Conservation (phyloP, 2,888 invertebrate species). For the Pimpla rufipes region DNA sequence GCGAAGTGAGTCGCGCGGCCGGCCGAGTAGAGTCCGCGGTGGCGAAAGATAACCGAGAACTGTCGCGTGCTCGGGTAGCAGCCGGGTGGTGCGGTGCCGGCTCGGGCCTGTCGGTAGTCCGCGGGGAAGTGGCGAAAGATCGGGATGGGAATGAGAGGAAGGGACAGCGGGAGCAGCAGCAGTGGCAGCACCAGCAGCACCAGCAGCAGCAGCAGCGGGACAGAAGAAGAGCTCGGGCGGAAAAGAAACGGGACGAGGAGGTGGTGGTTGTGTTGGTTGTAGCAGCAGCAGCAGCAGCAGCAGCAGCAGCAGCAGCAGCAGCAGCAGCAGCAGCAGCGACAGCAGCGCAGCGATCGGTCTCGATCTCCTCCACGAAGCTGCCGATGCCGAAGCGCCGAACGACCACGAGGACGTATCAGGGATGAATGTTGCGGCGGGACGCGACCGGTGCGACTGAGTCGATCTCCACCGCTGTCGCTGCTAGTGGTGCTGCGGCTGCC, state of each 20-base stretch:
- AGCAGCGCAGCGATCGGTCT: constrained; percentile 36
- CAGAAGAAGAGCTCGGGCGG: constrained; percentile 33
- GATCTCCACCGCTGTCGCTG: constrained; percentile 35
- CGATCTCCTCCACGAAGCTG: constrained; percentile 21
- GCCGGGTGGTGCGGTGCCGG: constrained; percentile 46
- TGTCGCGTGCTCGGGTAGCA: constrained; percentile 81
- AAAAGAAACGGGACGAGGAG: constrained; percentile 37
- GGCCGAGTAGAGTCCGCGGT: constrained; percentile 1
- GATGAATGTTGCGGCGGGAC: constrained; percentile 72
- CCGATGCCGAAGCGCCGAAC: constrained; percentile 34
- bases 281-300: neutral
- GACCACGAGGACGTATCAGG: constrained; percentile 59
- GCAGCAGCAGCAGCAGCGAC: neutral
- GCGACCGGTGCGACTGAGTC: constrained; percentile 53
- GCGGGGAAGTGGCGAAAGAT: constrained; percentile 11
- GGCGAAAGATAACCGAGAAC: constrained; percentile 72
- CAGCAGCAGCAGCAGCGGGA: neutral
- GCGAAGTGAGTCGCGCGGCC: neutral
- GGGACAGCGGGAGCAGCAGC: constrained; percentile 8
- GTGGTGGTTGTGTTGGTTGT: constrained; percentile 50
- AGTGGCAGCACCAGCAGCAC: no score
- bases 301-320: constrained; percentile 9
- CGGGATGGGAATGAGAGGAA: constrained; percentile 50
- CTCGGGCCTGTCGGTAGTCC: neutral
- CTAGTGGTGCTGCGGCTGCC: constrained; percentile 23